Percentiles rank a stretch among this genome's conserved stretches.
These are phyloP conservation scores for Pelodytes ibericus DNA, from an alignment of 2,797 vertebrate species.

Conservation along the genomic window DNA sequence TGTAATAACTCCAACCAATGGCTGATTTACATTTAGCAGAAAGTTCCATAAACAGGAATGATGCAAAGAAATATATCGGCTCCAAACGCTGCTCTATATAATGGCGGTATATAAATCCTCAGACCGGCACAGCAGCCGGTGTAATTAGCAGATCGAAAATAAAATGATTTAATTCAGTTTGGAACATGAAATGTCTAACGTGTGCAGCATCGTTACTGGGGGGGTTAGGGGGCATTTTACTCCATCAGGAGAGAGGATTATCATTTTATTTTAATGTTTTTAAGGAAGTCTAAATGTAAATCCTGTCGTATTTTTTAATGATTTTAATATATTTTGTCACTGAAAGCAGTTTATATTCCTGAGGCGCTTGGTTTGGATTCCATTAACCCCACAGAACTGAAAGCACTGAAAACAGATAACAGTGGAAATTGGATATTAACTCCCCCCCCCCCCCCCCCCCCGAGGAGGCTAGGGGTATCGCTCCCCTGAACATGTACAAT, in stretches of 20 bases:
- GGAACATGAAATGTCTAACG: conserved; percentile 21
- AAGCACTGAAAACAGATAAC: background rate
- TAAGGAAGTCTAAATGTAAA: background rate
- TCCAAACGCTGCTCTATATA: background rate
- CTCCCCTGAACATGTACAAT: too few species aligned
- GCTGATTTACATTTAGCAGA: conserved; percentile 35
- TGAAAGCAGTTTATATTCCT: background rate
- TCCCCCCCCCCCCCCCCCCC: too few species aligned
- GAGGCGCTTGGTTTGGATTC: conserved; percentile 4
- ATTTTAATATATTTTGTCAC: conserved; percentile 37
- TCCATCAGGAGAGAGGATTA: background rate
- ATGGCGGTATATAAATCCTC: background rate
- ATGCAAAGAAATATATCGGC: background rate
- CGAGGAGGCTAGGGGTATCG: too few species aligned
- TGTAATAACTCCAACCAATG: conserved; percentile 27
- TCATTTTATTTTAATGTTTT: too few species aligned
- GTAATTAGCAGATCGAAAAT: conserved; percentile 37
- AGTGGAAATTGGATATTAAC: too few species aligned
- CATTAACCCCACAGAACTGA: conserved; percentile 5
- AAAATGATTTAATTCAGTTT: conserved; percentile 7
- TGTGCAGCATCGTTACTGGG: background rate
- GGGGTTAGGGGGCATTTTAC: background rate
- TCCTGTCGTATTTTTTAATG: conserved; percentile 17
- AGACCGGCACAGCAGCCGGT: background rate
- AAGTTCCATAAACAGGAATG: conserved; percentile 34